Evolutionary conservation across 2,113 vertebrate species (phyloP), one percentile per base, ranked within the genome.

Genomic region (Pygoscelis adeliae): DNA sequence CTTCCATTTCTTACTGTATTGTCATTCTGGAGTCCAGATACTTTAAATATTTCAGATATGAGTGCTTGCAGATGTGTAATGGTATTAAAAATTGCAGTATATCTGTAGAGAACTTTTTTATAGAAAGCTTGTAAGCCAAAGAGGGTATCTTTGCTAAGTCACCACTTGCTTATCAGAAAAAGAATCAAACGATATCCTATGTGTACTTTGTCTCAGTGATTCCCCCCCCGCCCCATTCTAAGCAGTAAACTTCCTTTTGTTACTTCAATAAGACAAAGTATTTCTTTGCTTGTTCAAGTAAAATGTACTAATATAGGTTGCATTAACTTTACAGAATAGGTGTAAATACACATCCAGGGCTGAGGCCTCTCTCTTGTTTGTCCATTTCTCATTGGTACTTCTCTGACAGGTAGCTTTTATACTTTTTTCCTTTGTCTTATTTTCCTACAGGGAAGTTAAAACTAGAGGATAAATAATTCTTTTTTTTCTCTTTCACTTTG

Each of bases 111-210:
- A 66, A 2, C 6, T 53, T 22, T 27, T 13, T 38, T 10, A 3
- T 10, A 29, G n/a, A 15, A 47, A 4, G 13, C 20, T 59, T 5
- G 0, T 34, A 66, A 21, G 19, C 25, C 55, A 22, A 0, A 20
- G 29, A 66, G 34, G n/a, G 2, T 81, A 6, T 30, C 17, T 47
- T 47, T 74, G 17, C 1, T 19, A 46, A 42, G 15, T 78, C 36
- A 47, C 29, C 20, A 32, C 5, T 58, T 42, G 6, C 10, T 4
- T 59, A 30, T 25, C 15, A 76, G 70, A 22, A 66, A 15, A 66
- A 42, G 17, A 74, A 44, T 40, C 34, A 13, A 14, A 23, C 36
- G 9, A 19, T 40, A 16, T 46, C 23, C 22, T 44, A 9, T 13
- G 4, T 6, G 3, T 0, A 1, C 15, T 67, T 47, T 34, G 0